These are phyloP conservation scores for Oryzias melastigma DNA, from an alignment of 2,113 vertebrate species.

Conservation along the genomic window DNA sequence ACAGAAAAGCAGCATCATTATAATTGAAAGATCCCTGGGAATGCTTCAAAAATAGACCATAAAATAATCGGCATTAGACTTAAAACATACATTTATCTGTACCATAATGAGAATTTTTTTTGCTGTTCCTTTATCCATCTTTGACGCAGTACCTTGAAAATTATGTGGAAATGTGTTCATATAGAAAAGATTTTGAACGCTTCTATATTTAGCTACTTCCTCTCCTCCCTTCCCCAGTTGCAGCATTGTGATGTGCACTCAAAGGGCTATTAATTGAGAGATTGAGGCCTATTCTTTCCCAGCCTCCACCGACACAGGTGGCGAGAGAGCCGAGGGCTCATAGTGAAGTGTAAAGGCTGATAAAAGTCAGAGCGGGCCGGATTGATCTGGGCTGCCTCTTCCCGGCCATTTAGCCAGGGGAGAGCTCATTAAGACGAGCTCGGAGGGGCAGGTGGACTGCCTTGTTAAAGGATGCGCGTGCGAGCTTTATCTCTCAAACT, in stretches of 20 bases:
- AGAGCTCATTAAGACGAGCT: conserved; percentile 62
- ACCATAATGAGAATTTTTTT: no score
- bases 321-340: conserved; percentile 35
- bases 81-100: no score
- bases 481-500: conserved; percentile 19
- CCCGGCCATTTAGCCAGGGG: conserved; percentile 41
- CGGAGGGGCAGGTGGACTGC: conserved; percentile 36
- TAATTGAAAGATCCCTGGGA: no score
- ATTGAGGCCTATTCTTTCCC: conserved; percentile 41
- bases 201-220: conserved; percentile 14
- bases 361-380: conserved; percentile 46
- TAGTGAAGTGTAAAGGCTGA: conserved; percentile 46
- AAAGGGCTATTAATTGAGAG: conserved; percentile 49
- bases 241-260: conserved; percentile 17
- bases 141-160: neutral
- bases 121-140: no score
- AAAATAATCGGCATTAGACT: no score
- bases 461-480: conserved; percentile 33
- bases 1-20: no score
- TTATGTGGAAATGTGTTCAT: neutral
- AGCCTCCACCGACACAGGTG: conserved; percentile 26
- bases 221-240: conserved; percentile 27
- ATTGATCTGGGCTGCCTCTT: conserved; percentile 53
- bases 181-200: neutral
- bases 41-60: no score